These are phyloP conservation scores for Bombus fervidus DNA, from an alignment of 1,140 invertebrate species.

Conservation along the genomic window DNA sequence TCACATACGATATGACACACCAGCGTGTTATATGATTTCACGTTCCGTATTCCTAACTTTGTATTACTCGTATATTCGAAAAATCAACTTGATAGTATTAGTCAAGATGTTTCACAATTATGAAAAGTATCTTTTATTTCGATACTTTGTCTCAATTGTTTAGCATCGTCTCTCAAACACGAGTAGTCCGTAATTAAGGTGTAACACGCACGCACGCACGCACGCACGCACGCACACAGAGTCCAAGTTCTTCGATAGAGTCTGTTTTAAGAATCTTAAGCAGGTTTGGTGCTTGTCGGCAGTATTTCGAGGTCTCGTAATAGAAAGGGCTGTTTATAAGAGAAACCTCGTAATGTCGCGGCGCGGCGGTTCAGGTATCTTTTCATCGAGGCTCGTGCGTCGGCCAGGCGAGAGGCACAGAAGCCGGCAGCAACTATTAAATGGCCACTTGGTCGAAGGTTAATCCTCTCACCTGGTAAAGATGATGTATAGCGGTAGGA, in stretches of 20 bases:
- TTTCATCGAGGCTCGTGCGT: slow-evolving; percentile 14
- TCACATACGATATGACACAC: too few species aligned
- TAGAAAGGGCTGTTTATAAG: neutral
- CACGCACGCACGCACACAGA: too few species aligned
- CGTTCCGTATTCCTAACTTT: too few species aligned
- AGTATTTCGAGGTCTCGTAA: neutral
- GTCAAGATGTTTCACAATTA: too few species aligned
- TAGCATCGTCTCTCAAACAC: too few species aligned
- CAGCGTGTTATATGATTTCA: too few species aligned
- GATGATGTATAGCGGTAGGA: slow-evolving; percentile 52
- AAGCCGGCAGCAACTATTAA: slow-evolving; percentile 45
- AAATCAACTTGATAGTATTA: too few species aligned
- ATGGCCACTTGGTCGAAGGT: slow-evolving; percentile 54
- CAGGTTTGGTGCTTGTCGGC: neutral
- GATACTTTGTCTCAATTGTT: too few species aligned
- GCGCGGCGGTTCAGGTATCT: neutral
- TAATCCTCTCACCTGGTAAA: slow-evolving; percentile 58
- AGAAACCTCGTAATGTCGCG: neutral
- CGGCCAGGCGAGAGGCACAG: neutral
- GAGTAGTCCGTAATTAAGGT: too few species aligned
- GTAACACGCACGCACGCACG: fast-evolving
- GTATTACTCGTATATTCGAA: too few species aligned
- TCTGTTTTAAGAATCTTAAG: neutral
- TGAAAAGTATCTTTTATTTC: too few species aligned
- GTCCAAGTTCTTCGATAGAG: neutral